A percentile compares a stretch with the other conserved stretches of the same genome.
phyloP scores from a whole-genome alignment of 2,797 vertebrate species.

The Kryptolebias ocellatus region DNA sequence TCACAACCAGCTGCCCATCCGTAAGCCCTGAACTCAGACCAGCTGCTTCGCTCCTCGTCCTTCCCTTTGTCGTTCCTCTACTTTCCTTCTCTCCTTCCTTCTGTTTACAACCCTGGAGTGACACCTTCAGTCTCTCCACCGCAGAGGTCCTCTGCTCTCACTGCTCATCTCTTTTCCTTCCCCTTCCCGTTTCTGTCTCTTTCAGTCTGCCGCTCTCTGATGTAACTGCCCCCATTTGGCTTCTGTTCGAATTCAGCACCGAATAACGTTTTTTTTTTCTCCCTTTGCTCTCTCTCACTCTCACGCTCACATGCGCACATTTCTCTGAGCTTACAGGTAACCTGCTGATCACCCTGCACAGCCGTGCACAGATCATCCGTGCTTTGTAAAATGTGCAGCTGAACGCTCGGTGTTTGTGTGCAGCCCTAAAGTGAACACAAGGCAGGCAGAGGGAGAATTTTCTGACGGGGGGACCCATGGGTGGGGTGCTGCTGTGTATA shows the following conservation, averaged over 20 bases:
- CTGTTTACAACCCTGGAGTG: slow-evolving; percentile 43
- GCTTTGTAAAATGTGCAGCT: slow-evolving; percentile 27
- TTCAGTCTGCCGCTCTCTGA: slow-evolving; percentile 57
- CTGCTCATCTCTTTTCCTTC: slow-evolving; percentile 41
- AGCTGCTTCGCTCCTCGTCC: slow-evolving; percentile 43
- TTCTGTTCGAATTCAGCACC: slow-evolving; percentile 58
- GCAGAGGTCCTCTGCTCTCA: slow-evolving; percentile 22
- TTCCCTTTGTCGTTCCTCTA: slow-evolving; percentile 36
- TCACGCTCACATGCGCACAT: slow-evolving; percentile 1
- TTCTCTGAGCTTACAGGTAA: slow-evolving; percentile 43
- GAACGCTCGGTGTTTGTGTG: slow-evolving; percentile 22
- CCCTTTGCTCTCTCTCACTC: slow-evolving; percentile 8
- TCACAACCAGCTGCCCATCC: slow-evolving; percentile 50
- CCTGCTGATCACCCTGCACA: slow-evolving; percentile 54
- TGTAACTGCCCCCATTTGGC: slow-evolving; percentile 60
- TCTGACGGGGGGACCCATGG: slow-evolving; percentile 44
- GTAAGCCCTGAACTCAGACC: slow-evolving; percentile 46
- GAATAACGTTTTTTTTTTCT: slow-evolving; percentile 26
- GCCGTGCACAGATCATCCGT: slow-evolving; percentile 21
- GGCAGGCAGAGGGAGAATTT: slow-evolving; percentile 26
- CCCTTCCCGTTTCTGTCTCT: slow-evolving; percentile 38
- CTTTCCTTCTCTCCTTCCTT: slow-evolving; percentile 12
- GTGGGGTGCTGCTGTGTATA: slow-evolving; percentile 36
- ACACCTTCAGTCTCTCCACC: slow-evolving; percentile 35
- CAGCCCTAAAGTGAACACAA: slow-evolving; percentile 32